Percentiles rank a stretch among this genome's conserved stretches.
phyloP scores from a whole-genome alignment of 53 echinoderm and acorn worm genomes.

The Crossaster papposus region DNA sequence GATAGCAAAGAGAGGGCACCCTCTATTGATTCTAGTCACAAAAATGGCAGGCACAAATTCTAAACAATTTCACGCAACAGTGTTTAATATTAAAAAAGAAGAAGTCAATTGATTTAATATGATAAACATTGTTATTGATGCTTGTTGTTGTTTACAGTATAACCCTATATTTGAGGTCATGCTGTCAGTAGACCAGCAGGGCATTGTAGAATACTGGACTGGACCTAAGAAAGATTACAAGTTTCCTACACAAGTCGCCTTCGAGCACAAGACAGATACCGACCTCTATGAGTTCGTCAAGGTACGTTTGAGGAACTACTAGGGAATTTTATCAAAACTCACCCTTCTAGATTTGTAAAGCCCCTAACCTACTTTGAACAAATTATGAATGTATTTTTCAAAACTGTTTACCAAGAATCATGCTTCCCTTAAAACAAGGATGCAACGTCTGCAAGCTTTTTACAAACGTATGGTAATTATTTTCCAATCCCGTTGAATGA shows the following conservation, averaged over 20 bases:
- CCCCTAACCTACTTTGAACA: too few species aligned
- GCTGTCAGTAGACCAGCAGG: conserved; percentile 84
- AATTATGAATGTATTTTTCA: too few species aligned
- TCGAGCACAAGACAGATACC: conserved; percentile 93
- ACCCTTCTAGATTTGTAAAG: too few species aligned
- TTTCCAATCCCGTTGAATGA: neutral
- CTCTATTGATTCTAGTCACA: neutral
- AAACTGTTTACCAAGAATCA: too few species aligned
- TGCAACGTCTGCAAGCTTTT: too few species aligned
- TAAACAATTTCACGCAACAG: neutral
- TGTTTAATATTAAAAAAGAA: neutral
- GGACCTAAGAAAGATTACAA: conserved; percentile 93
- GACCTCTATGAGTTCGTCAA: conserved; percentile 98
- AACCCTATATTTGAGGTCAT: conserved; percentile 91
- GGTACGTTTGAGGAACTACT: conserved; percentile 46
- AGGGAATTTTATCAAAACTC: too few species aligned
- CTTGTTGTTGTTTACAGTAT: conserved; percentile 78
- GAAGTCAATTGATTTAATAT: too few species aligned
- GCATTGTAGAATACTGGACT: conserved; percentile 94
- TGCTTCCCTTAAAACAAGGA: too few species aligned
- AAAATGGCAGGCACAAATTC: neutral
- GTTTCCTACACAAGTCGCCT: conserved; percentile 74
- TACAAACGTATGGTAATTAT: neutral
- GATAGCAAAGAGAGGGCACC: neutral
- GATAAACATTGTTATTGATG: conserved; percentile 10